Evolutionary conservation across 2,888 invertebrate genomes (phyloP), one percentile per base, ranked within the genome.

Genomic region (Caenorhabditis sp.): DNA sequence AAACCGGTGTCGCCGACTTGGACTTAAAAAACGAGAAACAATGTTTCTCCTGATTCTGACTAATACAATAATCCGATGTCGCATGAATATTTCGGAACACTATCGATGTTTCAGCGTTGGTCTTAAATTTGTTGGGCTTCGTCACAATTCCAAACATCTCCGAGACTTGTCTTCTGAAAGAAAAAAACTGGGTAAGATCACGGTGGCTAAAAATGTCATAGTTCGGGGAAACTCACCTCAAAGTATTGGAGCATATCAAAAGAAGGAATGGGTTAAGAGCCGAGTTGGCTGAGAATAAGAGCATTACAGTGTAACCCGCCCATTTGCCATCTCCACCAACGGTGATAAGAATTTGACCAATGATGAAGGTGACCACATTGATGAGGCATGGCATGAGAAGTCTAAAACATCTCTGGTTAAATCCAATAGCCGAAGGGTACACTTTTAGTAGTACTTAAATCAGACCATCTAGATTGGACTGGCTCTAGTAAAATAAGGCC

Each of bases 301-400:
- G 63, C 77, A 85, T 78, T 7, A 81, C 79, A 10, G 77, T 81
- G 72, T 83, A 85, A 12, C 84, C 84, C n/a, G 85, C 85, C 85
- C 85, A 85, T 70, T 83, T 84, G 38, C 85, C 85, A 63, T 85
- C 84, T 20, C 85, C 85, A 25, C 85, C 85, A n/a, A 84, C 79
- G 20, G 85, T 85, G 27, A 85, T 85, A 21, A 86, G 75, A 38
- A 85, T 68, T 63, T 85, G 85, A 10, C 85, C 85, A 26, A 85
- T 73, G 23, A 85, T 82, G 70, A 85, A 85, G 20, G 84, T 81
- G 52, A 83, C 67, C 8, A 84, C 72, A 68, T 85, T 85, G 74
- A 84, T 83, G 56, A 85, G 76, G 66, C 85, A 85, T 14, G 85
- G 85, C 63, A 86, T 76, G 38, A 85, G 76, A 36, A 85, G 67